These are phyloP conservation scores for Enteromius unitaeniatus DNA, from an alignment of 2,797 vertebrate species.

Conservation along the genomic window DNA sequence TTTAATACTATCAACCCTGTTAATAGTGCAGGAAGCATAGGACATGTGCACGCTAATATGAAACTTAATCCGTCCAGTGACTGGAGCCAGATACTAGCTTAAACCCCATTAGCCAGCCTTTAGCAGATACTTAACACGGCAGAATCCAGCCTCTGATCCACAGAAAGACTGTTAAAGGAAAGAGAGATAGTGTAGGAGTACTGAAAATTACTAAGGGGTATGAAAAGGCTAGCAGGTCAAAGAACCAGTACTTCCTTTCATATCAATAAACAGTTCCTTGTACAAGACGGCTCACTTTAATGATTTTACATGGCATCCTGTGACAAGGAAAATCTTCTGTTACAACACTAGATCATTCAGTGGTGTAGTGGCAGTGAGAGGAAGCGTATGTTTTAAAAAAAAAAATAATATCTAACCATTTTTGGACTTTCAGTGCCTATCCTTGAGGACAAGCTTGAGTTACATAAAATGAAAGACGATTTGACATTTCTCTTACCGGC, in stretches of 20 bases:
- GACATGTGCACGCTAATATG: constrained; percentile 19
- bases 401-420: neutral
- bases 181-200: constrained; percentile 17
- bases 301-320: constrained; percentile 68
- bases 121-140: constrained; percentile 52
- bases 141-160: constrained; percentile 56
- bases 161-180: constrained; percentile 45
- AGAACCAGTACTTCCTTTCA: constrained; percentile 65
- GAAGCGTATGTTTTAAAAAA: neutral
- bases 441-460: neutral
- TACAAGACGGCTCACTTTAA: constrained; percentile 64
- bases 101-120: constrained; percentile 56
- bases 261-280: constrained; percentile 69
- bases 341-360: constrained; percentile 51
- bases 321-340: constrained; percentile 62
- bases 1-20: constrained; percentile 22
- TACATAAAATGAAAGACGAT: neutral
- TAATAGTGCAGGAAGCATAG: constrained; percentile 28
- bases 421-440: neutral
- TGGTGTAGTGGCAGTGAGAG: neutral
- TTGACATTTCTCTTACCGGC: neutral
- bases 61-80: constrained; percentile 38
- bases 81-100: constrained; percentile 49
- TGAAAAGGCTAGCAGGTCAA: constrained; percentile 57
- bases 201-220: constrained; percentile 45